phyloP scores from a whole-genome alignment of 2,797 vertebrate genomes.

The Mus spretus region DNA sequence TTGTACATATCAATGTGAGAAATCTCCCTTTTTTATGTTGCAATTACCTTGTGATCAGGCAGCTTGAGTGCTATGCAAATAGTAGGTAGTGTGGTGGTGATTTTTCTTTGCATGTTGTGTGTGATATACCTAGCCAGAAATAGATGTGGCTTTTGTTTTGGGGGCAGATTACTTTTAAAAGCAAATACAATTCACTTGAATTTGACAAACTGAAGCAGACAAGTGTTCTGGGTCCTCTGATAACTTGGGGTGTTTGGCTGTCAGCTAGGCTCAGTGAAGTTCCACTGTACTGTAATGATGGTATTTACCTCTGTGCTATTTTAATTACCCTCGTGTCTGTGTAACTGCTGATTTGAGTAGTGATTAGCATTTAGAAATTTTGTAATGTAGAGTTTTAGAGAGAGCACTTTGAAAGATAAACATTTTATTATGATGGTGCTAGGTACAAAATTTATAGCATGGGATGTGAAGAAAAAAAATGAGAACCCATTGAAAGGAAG shows the following conservation, averaged over 20 bases:
- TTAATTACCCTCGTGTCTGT: slow-evolving; percentile 78
- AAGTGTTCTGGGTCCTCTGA: slow-evolving; percentile 73
- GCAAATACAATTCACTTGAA: slow-evolving; percentile 82
- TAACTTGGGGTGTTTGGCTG: slow-evolving; percentile 35
- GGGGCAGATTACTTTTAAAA: slow-evolving; percentile 73
- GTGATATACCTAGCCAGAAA: slow-evolving; percentile 86
- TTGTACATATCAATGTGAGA: slow-evolving; percentile 87
- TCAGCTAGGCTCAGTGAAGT: slow-evolving; percentile 74
- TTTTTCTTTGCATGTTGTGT: slow-evolving; percentile 88
- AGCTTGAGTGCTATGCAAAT: slow-evolving; percentile 83
- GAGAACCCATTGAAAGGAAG: slow-evolving; percentile 56
- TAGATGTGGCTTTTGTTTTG: slow-evolving; percentile 78
- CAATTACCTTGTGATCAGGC: slow-evolving; percentile 83
- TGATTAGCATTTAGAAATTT: slow-evolving; percentile 55
- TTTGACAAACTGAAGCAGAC: slow-evolving; percentile 78
- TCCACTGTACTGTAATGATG: slow-evolving; percentile 82
- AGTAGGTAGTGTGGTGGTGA: slow-evolving; percentile 67
- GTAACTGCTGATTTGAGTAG: slow-evolving; percentile 81
- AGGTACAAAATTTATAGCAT: slow-evolving; percentile 62
- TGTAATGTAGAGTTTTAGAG: slow-evolving; percentile 79
- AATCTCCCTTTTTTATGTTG: slow-evolving; percentile 79
- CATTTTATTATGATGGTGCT: slow-evolving; percentile 83
- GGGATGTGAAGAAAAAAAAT: slow-evolving; percentile 46
- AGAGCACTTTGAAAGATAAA: slow-evolving; percentile 78
- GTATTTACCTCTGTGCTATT: slow-evolving; percentile 83